Evolutionary conservation across 2,797 vertebrate genomes (phyloP), one percentile per base, ranked within the genome.

Genomic region (Sciurus vulgaris): DNA sequence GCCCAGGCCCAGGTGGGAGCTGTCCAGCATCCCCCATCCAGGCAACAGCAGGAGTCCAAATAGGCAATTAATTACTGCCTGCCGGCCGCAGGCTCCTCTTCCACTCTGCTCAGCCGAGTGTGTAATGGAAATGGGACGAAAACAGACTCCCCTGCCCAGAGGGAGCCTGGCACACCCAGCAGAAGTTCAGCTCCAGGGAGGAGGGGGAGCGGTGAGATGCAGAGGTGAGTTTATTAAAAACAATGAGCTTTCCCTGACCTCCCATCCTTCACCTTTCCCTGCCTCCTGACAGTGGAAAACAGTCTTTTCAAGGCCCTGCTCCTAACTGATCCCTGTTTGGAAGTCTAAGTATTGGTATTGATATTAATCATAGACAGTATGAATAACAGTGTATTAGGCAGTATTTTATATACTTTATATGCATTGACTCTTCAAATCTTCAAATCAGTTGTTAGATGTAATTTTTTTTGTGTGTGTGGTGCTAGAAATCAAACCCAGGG

Each of bases 41-140:
- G 93, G 72, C 35, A 0, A 38, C 96, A 97, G 97, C 97, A 97
- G 97, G 97, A 98, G 97, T 96, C 97, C 97, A 98, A 98, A 98
- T 97, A 98, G 98, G 98, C 98, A 98, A 98, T 99, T 99, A 99
- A 99, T 99, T 98, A 98, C 98, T 97, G 98, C 8, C 97, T 94
- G 96, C 97, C 97, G 97, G 98, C 97, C 5, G 5, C 96, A 47
- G 97, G 97, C 96, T 98, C 98, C 98, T 98, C 93, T 91, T 98
- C 65, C 98, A 97, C 98, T 95, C 98, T 97, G 99, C 98, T 99
- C 99, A 99, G 98, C 98, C 98, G 97, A 99, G 99, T 99, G 99
- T 99, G 99, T 99, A 99, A 99, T 99, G 98, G 98, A 98, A 99
- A 99, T 98, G 99, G 98, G 97, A 99, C 87, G 0, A 65, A 97